Evolutionary conservation across 2,797 vertebrate species (phyloP), one percentile per base, ranked within the genome.

Genomic region (Sarcoramphus papa): DNA sequence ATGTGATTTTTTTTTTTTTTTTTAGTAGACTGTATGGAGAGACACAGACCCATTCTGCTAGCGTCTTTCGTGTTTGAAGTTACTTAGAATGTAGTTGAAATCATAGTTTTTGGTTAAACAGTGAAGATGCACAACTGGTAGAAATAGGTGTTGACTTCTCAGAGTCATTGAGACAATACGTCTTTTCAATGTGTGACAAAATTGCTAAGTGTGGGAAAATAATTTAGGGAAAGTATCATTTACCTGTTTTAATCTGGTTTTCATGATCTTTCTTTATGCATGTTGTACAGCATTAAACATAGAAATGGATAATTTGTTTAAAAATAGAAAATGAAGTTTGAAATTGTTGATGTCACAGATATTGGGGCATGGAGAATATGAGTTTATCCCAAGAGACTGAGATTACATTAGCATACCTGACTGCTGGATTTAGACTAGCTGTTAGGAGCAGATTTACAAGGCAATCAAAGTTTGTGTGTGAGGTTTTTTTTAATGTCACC

Each of bases 41-140:
- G 12, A 8, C 10, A 4, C 4, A 25, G 6, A 16, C 10, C 5
- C 2, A 0, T 73, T 19, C n/a, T 47, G 21, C 47, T 43, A 8
- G 11, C 3, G 13, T 14, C 31, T 67, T 48, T 23, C 1, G 1
- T 10, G 37, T 57, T n/a, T 45, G 18, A 24, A 45, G 25, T 72
- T 70, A 13, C 19, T 80, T 37, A 8, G 12, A 68, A 24, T 15
- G 2, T 2, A n/a, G 37, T 16, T 60, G 14, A 57, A 87, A 22
- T 64, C 3, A 2, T 7, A 35, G 10, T 15, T 51, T 11, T 62
- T 25, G 4, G 12, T 73, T 76, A 28, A 83, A 9, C 9, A 11
- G 7, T 12, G 25, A 54, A 65, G 33, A 5, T 45, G 3, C 1
- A 0, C 7, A 28, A 10, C 12, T 6, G 3, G 2, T 10, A 24